Evolutionary conservation across 2,797 vertebrate genomes (phyloP).

Genomic region (Ctenosaura bakeri): DNA sequence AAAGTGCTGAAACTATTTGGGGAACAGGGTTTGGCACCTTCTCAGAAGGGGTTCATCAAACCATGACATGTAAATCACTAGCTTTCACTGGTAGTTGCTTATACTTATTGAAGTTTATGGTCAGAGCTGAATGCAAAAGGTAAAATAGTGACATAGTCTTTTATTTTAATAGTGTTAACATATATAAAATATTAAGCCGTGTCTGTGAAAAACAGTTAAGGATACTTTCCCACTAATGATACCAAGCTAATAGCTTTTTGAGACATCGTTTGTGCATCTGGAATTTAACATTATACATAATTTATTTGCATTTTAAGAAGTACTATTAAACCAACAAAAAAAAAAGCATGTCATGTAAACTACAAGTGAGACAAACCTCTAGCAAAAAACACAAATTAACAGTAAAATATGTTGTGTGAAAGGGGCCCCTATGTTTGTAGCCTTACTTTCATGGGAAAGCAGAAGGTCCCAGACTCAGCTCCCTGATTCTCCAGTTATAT

Average conservation of each 20-base stretch:
- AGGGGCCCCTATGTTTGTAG: background rate
- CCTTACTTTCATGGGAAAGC: background rate
- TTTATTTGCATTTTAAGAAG: background rate
- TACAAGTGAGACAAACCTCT: background rate
- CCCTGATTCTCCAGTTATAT: background rate
- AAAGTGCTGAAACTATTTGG: too few species aligned
- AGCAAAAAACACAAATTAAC: background rate
- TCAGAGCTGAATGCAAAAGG: too few species aligned
- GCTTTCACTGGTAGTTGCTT: background rate
- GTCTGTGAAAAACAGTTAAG: background rate
- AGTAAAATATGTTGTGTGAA: background rate
- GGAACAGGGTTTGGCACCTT: too few species aligned
- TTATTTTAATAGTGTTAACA: constrained; percentile 2
- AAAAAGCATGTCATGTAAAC: background rate
- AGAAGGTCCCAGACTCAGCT: background rate
- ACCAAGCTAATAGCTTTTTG: background rate
- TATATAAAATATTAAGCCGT: constrained; percentile 23
- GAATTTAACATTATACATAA: background rate
- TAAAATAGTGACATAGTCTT: background rate
- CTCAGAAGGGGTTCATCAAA: too few species aligned
- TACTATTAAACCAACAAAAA: background rate
- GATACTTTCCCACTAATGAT: background rate
- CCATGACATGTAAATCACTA: too few species aligned
- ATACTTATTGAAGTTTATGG: background rate
- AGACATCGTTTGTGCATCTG: background rate